Conservation (phyloP, 2,797 vertebrate species). For the Taeniopygia guttata region DNA sequence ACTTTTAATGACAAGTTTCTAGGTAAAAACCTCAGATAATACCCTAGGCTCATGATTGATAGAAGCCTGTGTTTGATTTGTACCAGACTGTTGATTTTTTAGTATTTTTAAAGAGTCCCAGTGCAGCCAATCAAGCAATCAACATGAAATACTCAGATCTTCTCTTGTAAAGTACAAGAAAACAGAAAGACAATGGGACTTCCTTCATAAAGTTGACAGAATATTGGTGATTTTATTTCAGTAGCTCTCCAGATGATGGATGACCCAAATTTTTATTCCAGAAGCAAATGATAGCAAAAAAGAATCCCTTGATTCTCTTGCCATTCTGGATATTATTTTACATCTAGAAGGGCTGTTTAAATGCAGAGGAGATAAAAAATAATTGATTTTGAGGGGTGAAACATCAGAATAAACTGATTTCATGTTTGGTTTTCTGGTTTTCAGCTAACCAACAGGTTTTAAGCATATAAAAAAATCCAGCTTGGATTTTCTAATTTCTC, state of each 20-base stretch:
- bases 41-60: conserved; percentile 74
- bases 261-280: conserved; percentile 74
- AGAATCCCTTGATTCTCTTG: conserved; percentile 47
- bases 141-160: conserved; percentile 83
- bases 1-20: conserved; percentile 84
- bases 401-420: conserved; percentile 7
- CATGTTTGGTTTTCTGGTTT: conserved; percentile 3
- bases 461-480: not conserved
- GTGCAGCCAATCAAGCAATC: conserved; percentile 85
- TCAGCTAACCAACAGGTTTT: conserved; percentile 16
- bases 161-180: conserved; percentile 75
- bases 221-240: conserved; percentile 71
- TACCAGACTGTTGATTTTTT: conserved; percentile 80
- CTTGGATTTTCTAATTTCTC: not conserved
- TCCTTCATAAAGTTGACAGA: conserved; percentile 64
- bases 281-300: conserved; percentile 71
- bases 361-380: conserved; percentile 22
- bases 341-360: conserved; percentile 30
- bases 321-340: conserved; percentile 32
- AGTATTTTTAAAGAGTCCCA: conserved; percentile 84
- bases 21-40: conserved; percentile 80
- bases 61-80: conserved; percentile 78
- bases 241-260: conserved; percentile 74
- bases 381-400: conserved; percentile 24
- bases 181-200: conserved; percentile 73